Conservation (phyloP, 2,113 vertebrate genomes). For the Dasypus novemcinctus region DNA sequence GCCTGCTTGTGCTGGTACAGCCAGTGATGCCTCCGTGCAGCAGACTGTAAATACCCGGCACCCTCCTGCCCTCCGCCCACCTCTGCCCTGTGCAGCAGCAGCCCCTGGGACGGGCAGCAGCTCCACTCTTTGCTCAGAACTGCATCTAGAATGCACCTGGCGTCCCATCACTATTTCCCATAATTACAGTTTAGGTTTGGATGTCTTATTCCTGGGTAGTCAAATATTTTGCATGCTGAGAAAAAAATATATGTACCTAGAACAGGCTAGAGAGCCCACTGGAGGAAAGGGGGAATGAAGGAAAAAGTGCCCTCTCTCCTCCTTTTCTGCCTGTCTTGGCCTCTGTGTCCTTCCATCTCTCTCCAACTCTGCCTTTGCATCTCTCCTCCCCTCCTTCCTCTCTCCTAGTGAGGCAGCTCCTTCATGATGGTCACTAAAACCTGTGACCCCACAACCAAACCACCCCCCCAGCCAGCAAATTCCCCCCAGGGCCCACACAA, state of each 20-base stretch:
- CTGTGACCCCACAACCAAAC: not conserved
- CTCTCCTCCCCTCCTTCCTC: accelerated
- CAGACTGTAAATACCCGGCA: not conserved
- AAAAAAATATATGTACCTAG: not conserved
- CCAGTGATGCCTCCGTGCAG: not conserved
- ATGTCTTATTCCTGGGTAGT: slow-evolving; percentile 12
- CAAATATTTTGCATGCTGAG: not conserved
- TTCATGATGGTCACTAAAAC: accelerated
- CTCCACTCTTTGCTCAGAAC: not conserved
- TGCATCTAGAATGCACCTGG: not conserved
- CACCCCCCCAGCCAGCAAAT: slow-evolving; percentile 54
- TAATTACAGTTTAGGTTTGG: slow-evolving; percentile 10
- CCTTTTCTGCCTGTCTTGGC: not conserved
- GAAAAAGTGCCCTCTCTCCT: accelerated
- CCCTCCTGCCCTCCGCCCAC: not conserved
- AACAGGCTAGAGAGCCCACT: not conserved
- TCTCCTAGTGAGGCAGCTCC: accelerated
- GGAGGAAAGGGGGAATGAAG: not conserved
- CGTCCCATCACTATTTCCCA: not conserved
- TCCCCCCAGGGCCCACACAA: not conserved
- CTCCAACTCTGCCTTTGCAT: not conserved
- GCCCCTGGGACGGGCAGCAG: not conserved
- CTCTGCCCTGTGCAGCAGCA: not conserved
- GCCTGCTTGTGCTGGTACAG: not conserved
- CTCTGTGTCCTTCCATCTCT: too few relatives aligned